Percentiles rank a stretch among this genome's conserved stretches.
Evolutionary conservation across 2,888 invertebrate species (phyloP).

Genomic region (Gisinianus flammeolus): DNA sequence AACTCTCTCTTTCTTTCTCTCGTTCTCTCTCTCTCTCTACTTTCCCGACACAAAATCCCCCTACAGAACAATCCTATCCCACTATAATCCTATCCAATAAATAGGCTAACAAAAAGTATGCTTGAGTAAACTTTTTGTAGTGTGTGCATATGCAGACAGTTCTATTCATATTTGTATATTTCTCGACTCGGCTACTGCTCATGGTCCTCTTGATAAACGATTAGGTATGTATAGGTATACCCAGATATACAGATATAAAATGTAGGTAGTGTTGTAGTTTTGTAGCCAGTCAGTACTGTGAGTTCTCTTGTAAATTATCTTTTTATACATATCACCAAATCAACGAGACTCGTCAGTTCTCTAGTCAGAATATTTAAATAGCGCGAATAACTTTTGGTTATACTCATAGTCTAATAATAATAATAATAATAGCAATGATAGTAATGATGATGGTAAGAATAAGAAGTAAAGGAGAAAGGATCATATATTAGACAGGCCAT

Average conservation of each 20-base stretch:
- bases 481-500: too few relatives aligned
- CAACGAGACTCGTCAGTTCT: too few relatives aligned
- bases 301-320: too few relatives aligned
- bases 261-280: not conserved
- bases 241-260: not conserved
- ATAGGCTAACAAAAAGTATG: not conserved
- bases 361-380: too few relatives aligned
- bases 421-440: too few relatives aligned
- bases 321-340: too few relatives aligned
- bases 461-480: too few relatives aligned
- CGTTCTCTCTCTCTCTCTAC: not conserved
- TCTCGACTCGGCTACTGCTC: too few relatives aligned
- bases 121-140: not conserved
- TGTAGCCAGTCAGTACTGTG: not conserved
- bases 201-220: constrained; percentile 14
- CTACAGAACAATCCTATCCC: not conserved
- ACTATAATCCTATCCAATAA: constrained; percentile 5
- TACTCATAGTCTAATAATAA: too few relatives aligned
- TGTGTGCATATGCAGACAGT: not conserved
- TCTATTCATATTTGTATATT: too few relatives aligned
- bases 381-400: too few relatives aligned
- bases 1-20: not conserved
- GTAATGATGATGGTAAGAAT: too few relatives aligned
- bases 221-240: not conserved
- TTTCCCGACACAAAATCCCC: not conserved